A percentile compares a stretch with the other conserved stretches of the same genome.
These are phyloP conservation scores for Equus przewalskii DNA, from an alignment of 2,113 vertebrate genomes.

Conservation along the genomic window DNA sequence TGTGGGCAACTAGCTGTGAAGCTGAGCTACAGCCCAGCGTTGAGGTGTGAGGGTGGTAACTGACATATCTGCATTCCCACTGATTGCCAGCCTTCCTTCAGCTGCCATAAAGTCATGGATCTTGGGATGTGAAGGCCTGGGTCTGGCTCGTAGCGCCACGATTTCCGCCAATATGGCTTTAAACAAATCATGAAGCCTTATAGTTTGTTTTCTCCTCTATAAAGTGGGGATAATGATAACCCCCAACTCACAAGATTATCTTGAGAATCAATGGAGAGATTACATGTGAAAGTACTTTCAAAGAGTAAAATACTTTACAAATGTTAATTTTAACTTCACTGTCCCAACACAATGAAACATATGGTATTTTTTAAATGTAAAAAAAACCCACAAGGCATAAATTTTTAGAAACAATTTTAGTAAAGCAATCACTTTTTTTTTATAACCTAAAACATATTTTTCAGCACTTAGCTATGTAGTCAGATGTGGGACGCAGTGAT, in stretches of 20 bases:
- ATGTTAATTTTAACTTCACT: conserved; percentile 30
- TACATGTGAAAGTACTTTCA: conserved; percentile 1
- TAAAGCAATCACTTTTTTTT: neutral
- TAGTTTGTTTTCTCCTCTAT: neutral
- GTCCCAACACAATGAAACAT: conserved; percentile 46
- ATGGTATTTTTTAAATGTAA: neutral
- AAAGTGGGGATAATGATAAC: neutral
- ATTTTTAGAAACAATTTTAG: conserved; percentile 62
- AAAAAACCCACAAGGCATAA: neutral
- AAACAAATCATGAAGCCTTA: neutral
- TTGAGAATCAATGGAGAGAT: neutral
- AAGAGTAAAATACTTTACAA: neutral
- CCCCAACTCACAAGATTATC: neutral
- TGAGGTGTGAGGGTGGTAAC: neutral
- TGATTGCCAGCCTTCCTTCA: neutral
- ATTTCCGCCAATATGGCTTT: neutral
- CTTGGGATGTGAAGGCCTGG: neutral
- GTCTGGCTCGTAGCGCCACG: neutral
- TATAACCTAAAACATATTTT: conserved; percentile 43
- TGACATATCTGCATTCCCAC: neutral
- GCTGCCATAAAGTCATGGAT: neutral
- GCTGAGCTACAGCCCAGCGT: neutral
- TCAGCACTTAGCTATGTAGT: neutral
- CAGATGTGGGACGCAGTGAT: neutral
- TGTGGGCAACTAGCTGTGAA: neutral